phyloP scores from a whole-genome alignment of 2,888 invertebrate species.

The Rhagonycha lutea region DNA sequence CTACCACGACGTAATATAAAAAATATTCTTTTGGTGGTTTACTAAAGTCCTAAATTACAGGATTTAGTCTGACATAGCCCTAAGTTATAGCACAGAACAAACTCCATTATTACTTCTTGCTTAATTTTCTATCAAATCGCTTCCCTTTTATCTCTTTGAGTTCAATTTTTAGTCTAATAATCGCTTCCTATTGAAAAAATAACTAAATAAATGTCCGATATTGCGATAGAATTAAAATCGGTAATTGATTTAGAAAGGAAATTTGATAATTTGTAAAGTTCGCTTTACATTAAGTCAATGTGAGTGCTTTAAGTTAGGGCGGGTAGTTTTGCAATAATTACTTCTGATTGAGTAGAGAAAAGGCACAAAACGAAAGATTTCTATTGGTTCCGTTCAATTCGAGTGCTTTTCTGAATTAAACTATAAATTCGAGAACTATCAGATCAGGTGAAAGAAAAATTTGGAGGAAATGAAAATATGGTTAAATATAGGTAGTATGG shows the following conservation, averaged over 20 bases:
- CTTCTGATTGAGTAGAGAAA: too few relatives aligned
- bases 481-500: too few relatives aligned
- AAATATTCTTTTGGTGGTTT: not conserved
- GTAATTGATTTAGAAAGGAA: not conserved
- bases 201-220: not conserved
- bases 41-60: not conserved
- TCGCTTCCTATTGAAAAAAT: not conserved
- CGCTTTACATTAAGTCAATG: not conserved
- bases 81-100: not conserved
- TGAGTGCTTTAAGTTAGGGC: not conserved
- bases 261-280: not conserved
- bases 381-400: too few relatives aligned
- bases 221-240: not conserved
- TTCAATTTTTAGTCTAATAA: not conserved
- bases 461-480: too few relatives aligned
- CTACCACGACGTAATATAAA: not conserved
- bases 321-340: not conserved
- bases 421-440: too few relatives aligned
- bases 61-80: not conserved
- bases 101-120: not conserved
- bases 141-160: not conserved
- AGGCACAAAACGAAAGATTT: too few relatives aligned
- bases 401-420: too few relatives aligned
- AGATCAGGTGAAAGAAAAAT: too few relatives aligned
- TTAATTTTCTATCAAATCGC: not conserved